A percentile compares a stretch with the other conserved stretches of the same genome.
Evolutionary conservation across 35 echinoderm and acorn worm genomes (phyloP).

Genomic region (Anneissia japonica): DNA sequence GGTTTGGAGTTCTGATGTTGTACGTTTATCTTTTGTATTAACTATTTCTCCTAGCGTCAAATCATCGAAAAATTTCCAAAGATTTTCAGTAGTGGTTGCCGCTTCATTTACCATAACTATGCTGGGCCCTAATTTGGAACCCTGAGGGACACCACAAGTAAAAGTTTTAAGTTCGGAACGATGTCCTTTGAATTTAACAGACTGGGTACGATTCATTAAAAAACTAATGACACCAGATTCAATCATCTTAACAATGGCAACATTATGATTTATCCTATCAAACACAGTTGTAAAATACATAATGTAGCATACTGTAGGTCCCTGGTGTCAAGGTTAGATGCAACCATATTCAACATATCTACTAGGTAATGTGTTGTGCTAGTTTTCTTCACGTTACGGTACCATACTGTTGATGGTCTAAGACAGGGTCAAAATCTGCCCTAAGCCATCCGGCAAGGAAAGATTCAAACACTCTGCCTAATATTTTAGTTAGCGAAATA

Average conservation of each 20-base stretch:
- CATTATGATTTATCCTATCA: constrained; percentile 2
- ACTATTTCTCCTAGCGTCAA: background rate
- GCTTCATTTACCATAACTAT: constrained; percentile 20
- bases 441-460: background rate
- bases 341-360: background rate
- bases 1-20: background rate
- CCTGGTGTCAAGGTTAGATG: background rate
- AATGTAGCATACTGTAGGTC: constrained; percentile 7
- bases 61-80: constrained; percentile 20
- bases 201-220: constrained; percentile 6
- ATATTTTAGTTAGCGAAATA: background rate
- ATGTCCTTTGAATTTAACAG: background rate
- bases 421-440: background rate
- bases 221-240: constrained; percentile 9
- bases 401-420: background rate
- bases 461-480: constrained; percentile 6
- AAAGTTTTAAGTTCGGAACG: constrained; percentile 10
- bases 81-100: background rate
- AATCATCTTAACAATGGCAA: background rate
- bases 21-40: background rate
- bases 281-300: background rate
- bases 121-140: background rate
- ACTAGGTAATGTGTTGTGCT: constrained; percentile 13
- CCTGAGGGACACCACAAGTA: constrained; percentile 9
- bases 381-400: constrained; percentile 1